phyloP scores from a whole-genome alignment of 2,888 invertebrate species.

The Panopea generosa region DNA sequence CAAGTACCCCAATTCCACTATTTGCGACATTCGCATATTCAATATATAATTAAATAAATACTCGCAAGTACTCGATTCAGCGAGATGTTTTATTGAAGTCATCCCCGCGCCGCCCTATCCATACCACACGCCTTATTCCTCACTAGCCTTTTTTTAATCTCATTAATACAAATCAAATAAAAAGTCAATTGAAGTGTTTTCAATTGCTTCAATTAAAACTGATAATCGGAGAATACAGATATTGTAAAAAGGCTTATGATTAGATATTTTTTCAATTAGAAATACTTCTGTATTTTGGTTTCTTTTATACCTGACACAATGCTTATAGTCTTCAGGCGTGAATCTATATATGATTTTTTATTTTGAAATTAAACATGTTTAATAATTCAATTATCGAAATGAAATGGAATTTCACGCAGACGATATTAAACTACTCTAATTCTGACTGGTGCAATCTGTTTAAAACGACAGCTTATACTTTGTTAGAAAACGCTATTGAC shows the following conservation, averaged over 20 bases:
- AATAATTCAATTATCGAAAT: slow-evolving; percentile 30
- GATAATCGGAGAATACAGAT: slow-evolving; percentile 2
- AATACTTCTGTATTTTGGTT: not conserved
- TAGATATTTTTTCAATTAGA: not conserved
- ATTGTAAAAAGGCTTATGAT: not conserved
- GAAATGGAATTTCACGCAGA: slow-evolving; percentile 8
- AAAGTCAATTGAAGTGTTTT: slow-evolving; percentile 38
- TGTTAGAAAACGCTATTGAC: slow-evolving; percentile 9
- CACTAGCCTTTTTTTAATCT: slow-evolving; percentile 9
- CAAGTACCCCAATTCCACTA: too few relatives aligned
- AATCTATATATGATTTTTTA: not conserved
- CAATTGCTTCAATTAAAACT: slow-evolving; percentile 15
- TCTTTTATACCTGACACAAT: not conserved
- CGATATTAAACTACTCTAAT: slow-evolving; percentile 4
- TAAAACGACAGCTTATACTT: not conserved
- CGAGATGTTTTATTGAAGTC: too few relatives aligned
- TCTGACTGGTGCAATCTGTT: not conserved
- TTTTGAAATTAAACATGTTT: slow-evolving; percentile 18
- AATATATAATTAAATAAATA: too few relatives aligned
- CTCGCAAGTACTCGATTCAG: too few relatives aligned
- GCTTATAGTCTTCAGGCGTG: not conserved
- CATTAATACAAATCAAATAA: slow-evolving; percentile 19
- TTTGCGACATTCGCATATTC: too few relatives aligned
- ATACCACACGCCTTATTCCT: not conserved
- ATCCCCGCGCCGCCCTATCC: too few relatives aligned